phyloP scores from a whole-genome alignment of 2,113 vertebrate species.

The Stomatorhinus ivindoensis region DNA sequence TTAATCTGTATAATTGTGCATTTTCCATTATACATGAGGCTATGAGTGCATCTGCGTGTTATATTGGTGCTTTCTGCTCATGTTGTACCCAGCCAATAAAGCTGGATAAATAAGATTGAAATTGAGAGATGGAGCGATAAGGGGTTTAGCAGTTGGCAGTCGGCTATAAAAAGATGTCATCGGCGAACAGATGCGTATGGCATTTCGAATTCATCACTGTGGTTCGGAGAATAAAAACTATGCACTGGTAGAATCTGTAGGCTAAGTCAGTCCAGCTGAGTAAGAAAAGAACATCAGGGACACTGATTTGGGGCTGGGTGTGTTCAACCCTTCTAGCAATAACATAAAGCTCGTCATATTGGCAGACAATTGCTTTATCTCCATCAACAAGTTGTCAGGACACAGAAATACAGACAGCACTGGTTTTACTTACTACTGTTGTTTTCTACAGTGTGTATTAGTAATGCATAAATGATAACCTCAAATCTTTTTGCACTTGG shows the following conservation, averaged over 20 bases:
- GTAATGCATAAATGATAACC: not conserved
- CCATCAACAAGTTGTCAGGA: not conserved
- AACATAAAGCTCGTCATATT: not conserved
- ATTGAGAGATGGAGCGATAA: constrained; percentile 1
- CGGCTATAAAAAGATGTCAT: not conserved
- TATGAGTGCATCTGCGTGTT: not conserved
- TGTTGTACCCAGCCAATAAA: not conserved
- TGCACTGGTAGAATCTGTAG: not conserved
- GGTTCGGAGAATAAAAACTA: not conserved
- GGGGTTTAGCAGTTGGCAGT: not conserved
- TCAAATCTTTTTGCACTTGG: not conserved
- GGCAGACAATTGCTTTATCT: not conserved
- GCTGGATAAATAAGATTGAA: not conserved
- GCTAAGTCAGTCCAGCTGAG: not conserved
- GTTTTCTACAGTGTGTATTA: not conserved
- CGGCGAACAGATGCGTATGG: not conserved
- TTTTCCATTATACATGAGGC: not conserved
- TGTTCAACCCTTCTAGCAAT: not conserved
- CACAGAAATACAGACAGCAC: not conserved
- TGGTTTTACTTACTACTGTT: not conserved
- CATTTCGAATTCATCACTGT: not conserved
- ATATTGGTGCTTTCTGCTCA: not conserved
- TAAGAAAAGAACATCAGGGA: not conserved
- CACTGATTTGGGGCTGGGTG: not conserved
- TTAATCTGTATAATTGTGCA: constrained; percentile 7